These are phyloP conservation scores for Bujurquina vittata DNA, from an alignment of 2,113 vertebrate genomes.

Conservation along the genomic window DNA sequence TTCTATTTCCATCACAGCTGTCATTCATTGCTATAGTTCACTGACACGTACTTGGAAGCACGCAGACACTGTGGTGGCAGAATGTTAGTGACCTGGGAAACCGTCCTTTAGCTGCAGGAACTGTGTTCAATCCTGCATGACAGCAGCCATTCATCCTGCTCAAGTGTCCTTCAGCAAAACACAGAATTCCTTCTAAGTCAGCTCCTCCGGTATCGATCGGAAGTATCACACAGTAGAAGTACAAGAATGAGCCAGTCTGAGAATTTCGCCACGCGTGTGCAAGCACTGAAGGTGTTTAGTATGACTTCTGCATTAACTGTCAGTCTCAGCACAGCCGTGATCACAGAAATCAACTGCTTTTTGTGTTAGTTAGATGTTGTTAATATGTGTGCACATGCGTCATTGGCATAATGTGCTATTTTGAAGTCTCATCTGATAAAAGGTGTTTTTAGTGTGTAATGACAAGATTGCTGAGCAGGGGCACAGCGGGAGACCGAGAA, in stretches of 20 bases:
- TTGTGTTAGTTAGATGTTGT: not conserved
- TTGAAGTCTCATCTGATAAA: constrained; percentile 41
- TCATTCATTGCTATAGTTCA: constrained; percentile 23
- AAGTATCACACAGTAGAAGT: not conserved
- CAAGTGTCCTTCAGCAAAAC: constrained; percentile 35
- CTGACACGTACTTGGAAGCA: constrained; percentile 23
- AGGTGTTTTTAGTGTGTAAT: constrained; percentile 46
- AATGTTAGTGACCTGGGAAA: constrained; percentile 22
- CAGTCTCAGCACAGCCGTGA: not conserved
- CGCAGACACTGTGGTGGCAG: not conserved
- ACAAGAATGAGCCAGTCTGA: not conserved
- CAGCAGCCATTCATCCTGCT: constrained; percentile 44
- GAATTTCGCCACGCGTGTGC: not conserved
- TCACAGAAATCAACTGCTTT: not conserved
- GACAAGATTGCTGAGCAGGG: constrained; percentile 43
- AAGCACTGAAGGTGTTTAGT: not conserved
- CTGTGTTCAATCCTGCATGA: constrained; percentile 34
- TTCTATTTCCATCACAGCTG: constrained; percentile 4
- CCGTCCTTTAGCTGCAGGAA: constrained; percentile 1
- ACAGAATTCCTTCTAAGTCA: constrained; percentile 11
- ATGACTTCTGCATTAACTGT: not conserved
- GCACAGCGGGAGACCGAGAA: constrained; percentile 38
- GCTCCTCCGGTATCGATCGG: not conserved
- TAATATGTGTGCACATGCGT: not conserved
- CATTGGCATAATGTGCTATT: constrained; percentile 17